A percentile compares a stretch with the other conserved stretches of the same genome.
Evolutionary conservation across 2,797 vertebrate genomes (phyloP).

Genomic region (Ambastaia sidthimunki): DNA sequence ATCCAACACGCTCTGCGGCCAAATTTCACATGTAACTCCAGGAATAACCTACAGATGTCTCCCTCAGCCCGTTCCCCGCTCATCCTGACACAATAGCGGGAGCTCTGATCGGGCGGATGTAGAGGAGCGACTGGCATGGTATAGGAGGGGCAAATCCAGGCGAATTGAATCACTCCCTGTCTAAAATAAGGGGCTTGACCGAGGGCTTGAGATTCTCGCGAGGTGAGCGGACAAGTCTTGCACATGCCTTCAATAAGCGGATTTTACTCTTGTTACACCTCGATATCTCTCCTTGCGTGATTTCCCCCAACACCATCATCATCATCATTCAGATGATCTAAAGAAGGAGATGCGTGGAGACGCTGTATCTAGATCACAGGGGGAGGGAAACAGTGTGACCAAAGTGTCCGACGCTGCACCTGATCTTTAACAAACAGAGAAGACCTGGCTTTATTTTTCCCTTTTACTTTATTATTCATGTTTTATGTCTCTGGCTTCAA

Average conservation of each 20-base stretch:
- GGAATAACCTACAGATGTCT: neutral
- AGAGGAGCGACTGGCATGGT: neutral
- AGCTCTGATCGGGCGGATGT: conserved; percentile 13
- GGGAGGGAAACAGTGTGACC: conserved; percentile 8
- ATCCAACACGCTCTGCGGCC: neutral
- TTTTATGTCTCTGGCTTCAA: conserved; percentile 1
- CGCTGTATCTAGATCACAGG: neutral
- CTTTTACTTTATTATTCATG: neutral
- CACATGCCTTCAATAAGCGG: neutral
- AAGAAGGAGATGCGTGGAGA: neutral
- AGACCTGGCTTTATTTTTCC: neutral
- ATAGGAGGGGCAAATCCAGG: conserved; percentile 16
- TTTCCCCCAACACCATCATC: neutral
- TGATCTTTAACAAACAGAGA: conserved; percentile 16
- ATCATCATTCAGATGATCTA: neutral
- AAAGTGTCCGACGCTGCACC: conserved; percentile 13
- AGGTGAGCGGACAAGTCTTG: neutral
- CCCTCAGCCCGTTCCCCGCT: neutral
- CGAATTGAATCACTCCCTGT: neutral
- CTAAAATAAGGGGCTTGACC: neutral
- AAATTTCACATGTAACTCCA: neutral
- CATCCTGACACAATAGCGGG: neutral
- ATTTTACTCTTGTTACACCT: neutral
- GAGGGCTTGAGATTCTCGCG: neutral
- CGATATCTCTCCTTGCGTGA: neutral